Percentiles rank a stretch among this genome's conserved stretches.
phyloP scores from a whole-genome alignment of 1,140 invertebrate genomes.

The Microplitis mediator region DNA sequence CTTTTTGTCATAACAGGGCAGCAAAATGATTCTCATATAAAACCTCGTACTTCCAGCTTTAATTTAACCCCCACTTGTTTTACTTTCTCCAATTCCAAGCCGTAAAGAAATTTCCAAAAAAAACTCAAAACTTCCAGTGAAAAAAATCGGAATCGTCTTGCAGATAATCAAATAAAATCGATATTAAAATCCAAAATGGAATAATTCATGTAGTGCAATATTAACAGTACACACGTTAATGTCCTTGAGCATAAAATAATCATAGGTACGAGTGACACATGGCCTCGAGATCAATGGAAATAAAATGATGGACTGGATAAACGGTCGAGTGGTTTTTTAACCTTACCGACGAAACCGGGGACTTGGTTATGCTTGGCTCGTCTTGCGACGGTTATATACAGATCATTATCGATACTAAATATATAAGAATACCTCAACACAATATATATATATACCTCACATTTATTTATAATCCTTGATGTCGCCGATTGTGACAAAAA shows the following conservation, averaged over 20 bases:
- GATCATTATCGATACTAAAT: conserved; percentile 59
- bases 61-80: too few relatives aligned
- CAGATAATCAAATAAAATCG: neutral
- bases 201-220: neutral
- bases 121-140: too few relatives aligned
- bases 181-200: neutral
- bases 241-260: neutral
- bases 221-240: too few relatives aligned
- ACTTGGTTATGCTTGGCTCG: conserved; percentile 21
- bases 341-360: neutral
- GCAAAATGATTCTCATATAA: too few relatives aligned
- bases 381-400: conserved; percentile 45
- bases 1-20: too few relatives aligned
- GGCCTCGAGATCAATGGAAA: neutral
- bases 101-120: too few relatives aligned
- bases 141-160: too few relatives aligned
- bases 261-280: neutral
- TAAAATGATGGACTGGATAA: neutral
- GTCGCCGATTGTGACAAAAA: conserved; percentile 62
- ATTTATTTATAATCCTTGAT: conserved; percentile 46
- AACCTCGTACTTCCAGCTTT: too few relatives aligned
- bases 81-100: too few relatives aligned
- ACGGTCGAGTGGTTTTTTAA: conserved; percentile 6
- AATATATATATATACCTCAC: conserved; percentile 7
- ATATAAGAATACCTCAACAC: conserved; percentile 34